These are phyloP conservation scores for Drosophila biarmipes DNA, from an alignment of 1,140 invertebrate species.

Conservation along the genomic window DNA sequence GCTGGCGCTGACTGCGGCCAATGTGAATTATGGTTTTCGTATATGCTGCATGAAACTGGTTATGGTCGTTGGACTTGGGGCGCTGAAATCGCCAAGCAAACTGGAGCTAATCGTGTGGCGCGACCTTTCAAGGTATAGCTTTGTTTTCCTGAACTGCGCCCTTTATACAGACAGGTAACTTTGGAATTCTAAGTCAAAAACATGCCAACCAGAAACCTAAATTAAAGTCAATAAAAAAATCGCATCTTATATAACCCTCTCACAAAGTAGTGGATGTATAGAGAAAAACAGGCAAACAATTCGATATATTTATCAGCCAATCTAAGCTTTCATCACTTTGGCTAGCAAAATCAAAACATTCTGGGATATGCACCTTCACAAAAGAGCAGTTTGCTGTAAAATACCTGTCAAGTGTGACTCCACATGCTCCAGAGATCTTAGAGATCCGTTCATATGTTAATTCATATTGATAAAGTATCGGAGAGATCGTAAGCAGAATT, in stretches of 20 bases:
- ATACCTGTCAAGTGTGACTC: constrained; percentile 56
- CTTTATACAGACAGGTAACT: not conserved
- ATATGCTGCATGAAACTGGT: constrained; percentile 33
- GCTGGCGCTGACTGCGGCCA: constrained; percentile 61
- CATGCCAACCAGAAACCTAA: too few relatives aligned
- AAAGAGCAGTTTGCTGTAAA: constrained; percentile 10
- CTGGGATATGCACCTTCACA: not conserved
- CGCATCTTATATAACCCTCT: not conserved
- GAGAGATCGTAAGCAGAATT: constrained; percentile 25
- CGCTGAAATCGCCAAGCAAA: constrained; percentile 47
- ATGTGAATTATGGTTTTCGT: constrained; percentile 70
- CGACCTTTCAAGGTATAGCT: not conserved
- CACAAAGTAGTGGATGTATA: not conserved
- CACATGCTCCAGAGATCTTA: constrained; percentile 51
- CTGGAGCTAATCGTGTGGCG: constrained; percentile 53
- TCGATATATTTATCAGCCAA: constrained; percentile 8
- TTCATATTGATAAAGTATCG: constrained; percentile 59
- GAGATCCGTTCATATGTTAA: constrained; percentile 75
- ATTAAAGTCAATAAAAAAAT: too few relatives aligned
- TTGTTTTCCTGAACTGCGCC: not conserved
- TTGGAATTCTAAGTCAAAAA: not conserved
- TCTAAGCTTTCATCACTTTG: constrained; percentile 15
- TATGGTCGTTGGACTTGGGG: constrained; percentile 28
- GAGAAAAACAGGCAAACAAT: not conserved
- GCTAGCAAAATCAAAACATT: constrained; percentile 5